Evolutionary conservation across 2,113 vertebrate genomes (phyloP).

Genomic region (Callithrix jacchus): DNA sequence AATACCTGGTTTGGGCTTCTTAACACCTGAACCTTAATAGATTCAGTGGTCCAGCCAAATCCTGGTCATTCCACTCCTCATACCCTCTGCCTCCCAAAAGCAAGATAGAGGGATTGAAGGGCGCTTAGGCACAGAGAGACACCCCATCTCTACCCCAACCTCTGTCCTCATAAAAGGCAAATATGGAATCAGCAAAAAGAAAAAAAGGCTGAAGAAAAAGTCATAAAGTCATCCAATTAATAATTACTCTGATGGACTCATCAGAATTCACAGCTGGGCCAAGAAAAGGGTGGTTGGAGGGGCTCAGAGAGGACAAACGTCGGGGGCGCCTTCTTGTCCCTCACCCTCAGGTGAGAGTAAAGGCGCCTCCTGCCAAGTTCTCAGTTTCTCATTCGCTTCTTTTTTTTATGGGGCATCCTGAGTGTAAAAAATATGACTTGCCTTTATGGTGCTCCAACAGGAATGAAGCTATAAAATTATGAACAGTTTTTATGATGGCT

Average conservation of each 20-base stretch:
- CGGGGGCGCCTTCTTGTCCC: conserved; percentile 83
- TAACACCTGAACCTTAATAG: background rate
- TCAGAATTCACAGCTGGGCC: conserved; percentile 75
- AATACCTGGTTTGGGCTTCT: background rate
- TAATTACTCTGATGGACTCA: conserved; percentile 82
- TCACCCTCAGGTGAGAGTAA: conserved; percentile 87
- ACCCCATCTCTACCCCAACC: conserved; percentile 69
- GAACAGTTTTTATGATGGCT: conserved; percentile 99
- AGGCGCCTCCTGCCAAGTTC: conserved; percentile 76
- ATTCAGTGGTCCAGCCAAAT: background rate
- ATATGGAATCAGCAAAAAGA: conserved; percentile 83
- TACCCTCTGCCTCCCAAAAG: conserved; percentile 36
- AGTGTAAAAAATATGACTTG: conserved; percentile 97
- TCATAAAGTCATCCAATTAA: conserved; percentile 84
- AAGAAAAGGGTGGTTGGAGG: conserved; percentile 29
- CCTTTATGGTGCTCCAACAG: conserved; percentile 98
- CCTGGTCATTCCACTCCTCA: background rate
- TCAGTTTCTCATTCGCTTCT: conserved; percentile 60
- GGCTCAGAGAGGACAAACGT: conserved; percentile 82
- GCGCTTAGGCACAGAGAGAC: background rate
- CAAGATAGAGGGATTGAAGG: conserved; percentile 79
- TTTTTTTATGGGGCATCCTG: conserved; percentile 86
- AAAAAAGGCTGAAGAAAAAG: conserved; percentile 43
- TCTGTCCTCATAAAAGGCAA: conserved; percentile 83
- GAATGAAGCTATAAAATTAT: conserved; percentile 99